Evolutionary conservation across 2,888 invertebrate species (phyloP), one percentile per base, ranked within the genome.

Genomic region (Drosophila differens): DNA sequence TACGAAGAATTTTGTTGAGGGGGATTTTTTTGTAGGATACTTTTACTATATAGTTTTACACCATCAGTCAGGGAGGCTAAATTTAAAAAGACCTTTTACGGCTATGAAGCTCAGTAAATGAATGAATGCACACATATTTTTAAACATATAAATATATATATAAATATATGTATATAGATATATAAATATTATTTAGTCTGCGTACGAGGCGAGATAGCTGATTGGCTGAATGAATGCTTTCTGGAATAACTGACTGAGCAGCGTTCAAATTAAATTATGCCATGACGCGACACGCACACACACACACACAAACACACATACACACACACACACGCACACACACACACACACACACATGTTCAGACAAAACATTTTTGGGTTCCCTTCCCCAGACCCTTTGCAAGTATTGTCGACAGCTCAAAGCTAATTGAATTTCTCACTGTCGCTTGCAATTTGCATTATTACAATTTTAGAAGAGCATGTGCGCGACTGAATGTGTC

Each of bases 401-500:
- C 71, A 70, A 78, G 73, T 58, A 68, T 79, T 81, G 72, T 72
- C 84, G 76, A 63, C 85, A 75, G 71, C 85, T 85, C 70, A 74
- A 67, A 88, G 78, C 87, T 90, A 91, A 90, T 90, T 91, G 90
- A 90, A 90, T 91, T 91, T 90, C 89, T 90, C 91, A 91, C 91
- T 91, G 91, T 90, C 90, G 90, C 83, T 89, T 79, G 85, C 90
- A 91, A 91, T 90, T 91, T 88, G 75, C 85, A 91, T 91, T 91
- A 90, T 90, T 86, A 79, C 88, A 85, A 83, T 90, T 91, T 79
- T 85, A 83, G 74, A 82, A 82, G 73, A 77, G 67, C 65, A 62
- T 54, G 30, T 32, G 32, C 22, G 47, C 47, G 16, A 25, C 47
- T 47, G 16, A 16, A 22, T 22, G 6, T 57, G 49, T 57, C 47